These are phyloP conservation scores for Oryzias curvinotus DNA, from an alignment of 2,113 vertebrate species.

Conservation along the genomic window DNA sequence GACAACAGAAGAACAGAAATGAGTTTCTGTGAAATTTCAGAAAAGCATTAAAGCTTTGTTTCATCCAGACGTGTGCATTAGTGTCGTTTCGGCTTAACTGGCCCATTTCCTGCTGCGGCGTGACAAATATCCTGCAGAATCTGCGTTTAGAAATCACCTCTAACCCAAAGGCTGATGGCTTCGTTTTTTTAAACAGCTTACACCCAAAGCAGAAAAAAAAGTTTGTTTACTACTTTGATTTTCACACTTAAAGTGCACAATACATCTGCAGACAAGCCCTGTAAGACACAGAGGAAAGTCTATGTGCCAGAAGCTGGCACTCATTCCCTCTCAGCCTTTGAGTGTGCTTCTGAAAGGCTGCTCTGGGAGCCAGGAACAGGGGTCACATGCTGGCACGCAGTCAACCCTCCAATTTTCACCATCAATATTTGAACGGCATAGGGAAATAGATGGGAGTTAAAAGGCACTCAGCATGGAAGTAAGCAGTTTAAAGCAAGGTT, in stretches of 20 bases:
- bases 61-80: slow-evolving; percentile 4
- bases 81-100: slow-evolving; percentile 18
- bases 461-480: slow-evolving; percentile 80
- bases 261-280: slow-evolving; percentile 67
- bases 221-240: slow-evolving; percentile 51
- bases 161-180: slow-evolving; percentile 42
- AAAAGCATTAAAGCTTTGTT: slow-evolving; percentile 18
- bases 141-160: slow-evolving; percentile 35
- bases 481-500: slow-evolving; percentile 81
- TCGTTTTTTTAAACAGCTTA: slow-evolving; percentile 24
- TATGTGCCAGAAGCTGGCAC: slow-evolving; percentile 65
- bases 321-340: slow-evolving; percentile 29
- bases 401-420: slow-evolving; percentile 76
- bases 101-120: slow-evolving; percentile 18
- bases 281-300: slow-evolving; percentile 52
- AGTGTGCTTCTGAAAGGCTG: slow-evolving; percentile 49
- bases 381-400: slow-evolving; percentile 72
- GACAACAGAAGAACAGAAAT: neutral
- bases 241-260: slow-evolving; percentile 62
- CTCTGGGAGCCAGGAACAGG: slow-evolving; percentile 58
- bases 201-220: slow-evolving; percentile 48
- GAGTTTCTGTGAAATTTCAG: neutral
- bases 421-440: slow-evolving; percentile 82
- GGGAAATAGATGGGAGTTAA: slow-evolving; percentile 79
- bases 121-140: slow-evolving; percentile 17